phyloP scores from a whole-genome alignment of 2,888 invertebrate species.

The Apodemia zela region DNA sequence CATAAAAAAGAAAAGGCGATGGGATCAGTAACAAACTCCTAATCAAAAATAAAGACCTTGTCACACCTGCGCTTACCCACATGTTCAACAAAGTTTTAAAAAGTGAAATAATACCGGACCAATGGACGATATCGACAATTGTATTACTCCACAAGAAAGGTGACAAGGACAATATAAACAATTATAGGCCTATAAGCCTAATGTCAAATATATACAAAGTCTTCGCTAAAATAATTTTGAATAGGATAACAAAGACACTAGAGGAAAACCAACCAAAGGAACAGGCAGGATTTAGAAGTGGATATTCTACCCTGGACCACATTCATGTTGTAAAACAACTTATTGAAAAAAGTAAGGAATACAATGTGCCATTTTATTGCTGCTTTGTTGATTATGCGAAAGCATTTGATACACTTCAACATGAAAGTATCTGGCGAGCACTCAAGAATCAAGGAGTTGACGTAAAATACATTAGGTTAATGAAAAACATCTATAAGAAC shows the following conservation, averaged over 20 bases:
- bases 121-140: constrained; percentile 20
- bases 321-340: not conserved
- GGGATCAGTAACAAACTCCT: not conserved
- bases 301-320: not conserved
- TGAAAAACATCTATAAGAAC: not conserved
- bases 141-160: constrained; percentile 25
- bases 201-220: constrained; percentile 22
- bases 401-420: not conserved
- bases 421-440: not conserved
- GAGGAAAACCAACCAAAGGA: not conserved
- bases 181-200: constrained; percentile 26
- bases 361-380: not conserved
- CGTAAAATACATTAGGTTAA: not conserved
- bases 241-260: not conserved
- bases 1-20: not conserved
- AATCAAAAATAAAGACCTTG: not conserved
- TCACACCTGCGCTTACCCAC: constrained; percentile 18
- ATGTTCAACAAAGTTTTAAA: constrained; percentile 18
- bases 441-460: not conserved
- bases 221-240: constrained; percentile 20
- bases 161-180: constrained; percentile 19
- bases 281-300: not conserved
- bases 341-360: not conserved
- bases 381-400: not conserved
- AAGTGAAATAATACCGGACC: constrained; percentile 6